Base-by-base conservation (phyloP, 2,113 vertebrate species). In the Tapirus terrestris region DNA sequence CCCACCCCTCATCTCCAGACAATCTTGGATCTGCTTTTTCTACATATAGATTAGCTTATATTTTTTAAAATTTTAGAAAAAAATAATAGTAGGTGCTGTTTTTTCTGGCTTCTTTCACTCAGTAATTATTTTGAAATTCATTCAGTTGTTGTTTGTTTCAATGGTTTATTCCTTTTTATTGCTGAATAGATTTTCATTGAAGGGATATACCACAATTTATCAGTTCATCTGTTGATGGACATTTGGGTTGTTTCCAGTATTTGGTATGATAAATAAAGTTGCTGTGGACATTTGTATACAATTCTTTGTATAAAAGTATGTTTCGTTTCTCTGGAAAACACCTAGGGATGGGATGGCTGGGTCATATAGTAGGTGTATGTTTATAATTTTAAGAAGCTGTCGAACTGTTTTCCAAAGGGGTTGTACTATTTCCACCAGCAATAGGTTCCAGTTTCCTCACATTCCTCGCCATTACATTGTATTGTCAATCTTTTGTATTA, bases 31-130 rank as follows among this genome's bases (percentile, higher is more conserved):
- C 29, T 75, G 16, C 8, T 88, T 63, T 86, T 67, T n/a, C 18
- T 68, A 5, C 20, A 16, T 43, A 31, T 0, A 77, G 6, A n/a
- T 83, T 87, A 79, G 1, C 8, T 53, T 89, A n/a, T 9, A 53
- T 60, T 96, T 82, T 75, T 16, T 93, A 60, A 27, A 80, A 76
- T 60, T 94, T 83, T 84, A 76, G 31, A 33, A n/a, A 63, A 84
- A 61, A 68, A 39, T 39, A n/a, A 48, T 3, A 61, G 1, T 21
- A 67, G 8, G 5, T 60, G 31, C 10, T 77, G 0, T 7, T 87
- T 72, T n/a, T 17, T 43, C 33, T 82, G 36, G 3, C 3, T 70
- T 89, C 9, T 89, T 85, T 33, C 17, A 33, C 8, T 67, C n/a
- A 61, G 25, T 51, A 81, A 31, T 58, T 82, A 65, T 13, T 65